phyloP scores from a whole-genome alignment of 2,113 vertebrate genomes.

The Crocuta crocuta region DNA sequence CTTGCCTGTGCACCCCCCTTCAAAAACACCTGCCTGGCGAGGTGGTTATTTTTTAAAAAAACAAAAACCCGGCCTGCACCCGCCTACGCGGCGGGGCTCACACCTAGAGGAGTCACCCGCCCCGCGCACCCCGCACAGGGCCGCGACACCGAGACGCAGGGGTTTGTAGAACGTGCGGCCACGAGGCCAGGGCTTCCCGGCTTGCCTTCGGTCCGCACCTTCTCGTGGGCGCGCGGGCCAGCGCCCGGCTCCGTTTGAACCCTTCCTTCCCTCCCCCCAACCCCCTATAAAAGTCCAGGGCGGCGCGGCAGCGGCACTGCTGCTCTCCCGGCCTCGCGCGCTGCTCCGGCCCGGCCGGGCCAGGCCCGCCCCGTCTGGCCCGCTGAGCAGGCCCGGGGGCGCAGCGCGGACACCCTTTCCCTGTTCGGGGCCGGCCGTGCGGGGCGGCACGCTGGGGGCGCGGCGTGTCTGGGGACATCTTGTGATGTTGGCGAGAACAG shows the following conservation, averaged over 20 bases:
- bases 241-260: conserved; percentile 13
- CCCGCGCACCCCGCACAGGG: background rate
- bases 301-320: conserved; percentile 27
- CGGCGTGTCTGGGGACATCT: conserved; percentile 91
- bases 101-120: background rate
- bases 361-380: conserved; percentile 65
- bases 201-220: background rate
- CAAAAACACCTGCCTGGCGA: conserved; percentile 32
- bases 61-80: conserved; percentile 32
- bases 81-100: background rate
- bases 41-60: conserved; percentile 63
- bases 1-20: background rate
- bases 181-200: background rate
- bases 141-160: background rate
- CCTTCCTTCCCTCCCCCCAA: conserved; percentile 71
- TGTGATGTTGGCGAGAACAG: conserved; percentile 90
- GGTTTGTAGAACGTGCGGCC: background rate
- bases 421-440: background rate
- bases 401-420: conserved; percentile 34
- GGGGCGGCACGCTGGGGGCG: conserved; percentile 82
- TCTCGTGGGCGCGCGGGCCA: conserved; percentile 27
- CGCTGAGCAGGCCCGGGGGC: background rate
- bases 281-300: conserved; percentile 76
- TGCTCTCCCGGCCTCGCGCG: conserved; percentile 15
- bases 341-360: background rate